Conservation (phyloP, 2,113 vertebrate genomes). For the Axis porcinus region DNA sequence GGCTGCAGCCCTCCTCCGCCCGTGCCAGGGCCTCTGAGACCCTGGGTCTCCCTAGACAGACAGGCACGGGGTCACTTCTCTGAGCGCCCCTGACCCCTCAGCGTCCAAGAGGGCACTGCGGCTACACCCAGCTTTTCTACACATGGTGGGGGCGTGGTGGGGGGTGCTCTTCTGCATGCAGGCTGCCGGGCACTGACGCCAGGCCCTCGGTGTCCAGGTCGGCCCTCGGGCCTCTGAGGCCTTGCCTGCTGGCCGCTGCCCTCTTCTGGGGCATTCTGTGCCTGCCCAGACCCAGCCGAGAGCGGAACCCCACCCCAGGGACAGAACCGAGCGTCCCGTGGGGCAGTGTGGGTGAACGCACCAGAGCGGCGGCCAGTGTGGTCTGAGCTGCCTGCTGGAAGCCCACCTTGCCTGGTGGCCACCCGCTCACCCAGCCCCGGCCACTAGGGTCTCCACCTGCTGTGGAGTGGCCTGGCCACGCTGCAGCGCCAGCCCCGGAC, state of each 20-base stretch:
- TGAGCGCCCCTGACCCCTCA: rapidly evolving
- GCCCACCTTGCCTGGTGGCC: rapidly evolving
- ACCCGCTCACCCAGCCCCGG: rapidly evolving
- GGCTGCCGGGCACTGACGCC: rapidly evolving
- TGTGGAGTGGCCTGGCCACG: slow-evolving; percentile 48
- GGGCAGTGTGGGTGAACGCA: background rate
- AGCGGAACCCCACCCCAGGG: rapidly evolving
- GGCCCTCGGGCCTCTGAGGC: background rate
- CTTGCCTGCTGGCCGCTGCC: background rate
- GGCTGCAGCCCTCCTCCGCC: background rate
- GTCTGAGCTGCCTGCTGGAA: rapidly evolving
- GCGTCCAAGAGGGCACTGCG: rapidly evolving
- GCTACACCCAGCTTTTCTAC: background rate
- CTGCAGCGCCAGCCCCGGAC: slow-evolving; percentile 63
- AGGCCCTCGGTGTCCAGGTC: background rate
- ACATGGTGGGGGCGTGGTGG: background rate
- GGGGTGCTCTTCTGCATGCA: rapidly evolving
- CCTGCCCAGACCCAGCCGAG: background rate
- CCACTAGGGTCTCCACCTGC: slow-evolving; percentile 54
- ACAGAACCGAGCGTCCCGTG: rapidly evolving
- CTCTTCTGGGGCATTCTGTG: background rate
- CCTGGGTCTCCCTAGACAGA: background rate
- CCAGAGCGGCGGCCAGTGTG: rapidly evolving
- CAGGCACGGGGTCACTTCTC: rapidly evolving
- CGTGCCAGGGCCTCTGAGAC: rapidly evolving